Base-by-base conservation (phyloP, 2,888 invertebrate species). In the Ochropacha duplaris region DNA sequence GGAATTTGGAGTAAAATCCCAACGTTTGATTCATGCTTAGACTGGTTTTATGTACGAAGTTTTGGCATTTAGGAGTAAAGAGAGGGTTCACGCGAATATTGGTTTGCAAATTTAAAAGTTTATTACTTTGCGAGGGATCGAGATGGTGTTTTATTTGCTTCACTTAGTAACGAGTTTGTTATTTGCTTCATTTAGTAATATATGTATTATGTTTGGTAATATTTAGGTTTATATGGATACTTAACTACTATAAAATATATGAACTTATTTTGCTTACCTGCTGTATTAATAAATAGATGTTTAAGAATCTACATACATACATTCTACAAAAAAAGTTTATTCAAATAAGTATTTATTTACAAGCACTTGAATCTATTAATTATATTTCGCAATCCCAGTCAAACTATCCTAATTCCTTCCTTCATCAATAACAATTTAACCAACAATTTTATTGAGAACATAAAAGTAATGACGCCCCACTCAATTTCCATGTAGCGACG, bases 401-500 rank as follows among this genome's bases (percentile, higher is more conserved):
- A 16, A 16, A 1, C 36, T 39, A 39, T 14, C 9, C 16, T 19
- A 19, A 44, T 44, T n/a, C 4, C 16, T 44, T n/a, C 4, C 16
- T 19, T 44, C 9, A 44, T 0, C 2, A 8, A 19, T 44, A 19
- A 19, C 19, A 6, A 44, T 44, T 44, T 8, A 2, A 19, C 9
- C 9, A 19, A 19, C 44, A 44, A 44, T 44, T 8, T 44, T 44
- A 14, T 44, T 44, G 5, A 39, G 9, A 44, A 9, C 44, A 19
- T 44, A 44, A 44, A 44, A 44, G 19, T 44, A 44, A 44, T 44
- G 19, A 44, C 9, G 9, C 44, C 36, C 6, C 44, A 16, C 39
- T n/a, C n/a, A 39, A n/a, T 39, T 39, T 39, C 3, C 44, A 44
- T 44, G 44, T 44, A 19, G 60, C 61, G 55, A 63, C 63, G 49